Conservation (phyloP, 2,888 invertebrate genomes). For the Cryptops parisi region DNA sequence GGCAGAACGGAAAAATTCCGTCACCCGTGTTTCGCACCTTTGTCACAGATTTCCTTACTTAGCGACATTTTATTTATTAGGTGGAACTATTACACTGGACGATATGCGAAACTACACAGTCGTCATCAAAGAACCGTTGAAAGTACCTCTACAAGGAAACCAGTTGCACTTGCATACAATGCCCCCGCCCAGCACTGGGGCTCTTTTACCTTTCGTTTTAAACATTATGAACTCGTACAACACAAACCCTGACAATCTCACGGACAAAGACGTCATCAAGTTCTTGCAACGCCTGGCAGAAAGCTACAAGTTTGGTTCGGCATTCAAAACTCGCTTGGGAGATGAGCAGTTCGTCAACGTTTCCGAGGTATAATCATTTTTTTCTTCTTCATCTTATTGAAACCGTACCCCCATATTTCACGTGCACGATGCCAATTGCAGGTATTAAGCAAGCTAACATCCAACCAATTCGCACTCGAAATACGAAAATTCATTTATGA, state of each 20-base stretch:
- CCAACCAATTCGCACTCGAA: background rate
- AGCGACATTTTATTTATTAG: conserved; percentile 1
- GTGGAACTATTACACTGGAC: background rate
- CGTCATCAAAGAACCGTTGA: background rate
- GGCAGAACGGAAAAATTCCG: too few species aligned
- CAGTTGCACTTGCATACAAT: background rate
- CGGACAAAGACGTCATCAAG: background rate
- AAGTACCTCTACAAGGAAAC: background rate
- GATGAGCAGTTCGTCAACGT: background rate
- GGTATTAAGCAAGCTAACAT: background rate
- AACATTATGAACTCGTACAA: background rate
- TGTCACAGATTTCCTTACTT: too few species aligned
- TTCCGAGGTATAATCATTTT: background rate
- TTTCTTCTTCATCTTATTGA: too few species aligned
- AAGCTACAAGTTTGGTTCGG: conserved; percentile 1
- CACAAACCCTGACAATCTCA: background rate
- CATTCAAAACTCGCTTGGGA: background rate
- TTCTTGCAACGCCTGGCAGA: background rate
- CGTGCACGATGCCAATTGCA: too few species aligned
- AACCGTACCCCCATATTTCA: too few species aligned
- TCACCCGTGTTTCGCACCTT: too few species aligned
- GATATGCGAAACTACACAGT: background rate
- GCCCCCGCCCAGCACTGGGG: background rate
- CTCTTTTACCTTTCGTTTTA: background rate
- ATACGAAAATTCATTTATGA: background rate